Base-by-base conservation (phyloP, 2,888 invertebrate species). In the Phragmatobia fuliginosa region DNA sequence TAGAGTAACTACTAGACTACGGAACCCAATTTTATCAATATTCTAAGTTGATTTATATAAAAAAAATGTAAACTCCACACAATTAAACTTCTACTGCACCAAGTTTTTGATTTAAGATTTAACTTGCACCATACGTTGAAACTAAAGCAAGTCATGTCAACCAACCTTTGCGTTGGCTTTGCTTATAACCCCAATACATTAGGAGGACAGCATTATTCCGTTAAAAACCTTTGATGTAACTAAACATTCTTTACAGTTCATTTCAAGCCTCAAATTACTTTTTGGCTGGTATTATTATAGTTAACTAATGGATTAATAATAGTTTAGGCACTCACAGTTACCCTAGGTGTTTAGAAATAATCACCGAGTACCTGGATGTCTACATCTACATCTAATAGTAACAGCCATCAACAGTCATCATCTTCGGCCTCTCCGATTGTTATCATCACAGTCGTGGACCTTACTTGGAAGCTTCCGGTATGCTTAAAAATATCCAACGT, bases 121-220 rank as follows among this genome's bases (percentile, higher is more conserved):
- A 67, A 62, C 79, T 81, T 83, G 66, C 0, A 61, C 74, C 71
- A 68, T n/a, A 21, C 25, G 6, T 52, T 49, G 32, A 62, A 52
- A 74, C 75, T 81, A 75, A 67, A 83, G 82, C 86, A 85, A 88
- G 87, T 88, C 88, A 88, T 84, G 79, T 81, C 79, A 78, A 71
- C 70, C 73, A 75, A 85, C 83, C 86, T 79, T 78, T 82, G 83
- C 67, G 83, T 85, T 83, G 73, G 78, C 80, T 88, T 85, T 81
- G 83, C 84, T 83, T 77, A 80, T 72, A 76, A 77, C 75, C 78
- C 75, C 75, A 77, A 74, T 78, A 80, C 84, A 83, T 86, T 85
- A 85, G 76, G 75, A 70, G 63, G 67, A 75, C 73, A 66, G 36
- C 65, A 66, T 56, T 70, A 62, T 69, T 62, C 62, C 67, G 66